Base-by-base conservation (phyloP, 2,113 vertebrate genomes). In the Myotis lucifugus region DNA sequence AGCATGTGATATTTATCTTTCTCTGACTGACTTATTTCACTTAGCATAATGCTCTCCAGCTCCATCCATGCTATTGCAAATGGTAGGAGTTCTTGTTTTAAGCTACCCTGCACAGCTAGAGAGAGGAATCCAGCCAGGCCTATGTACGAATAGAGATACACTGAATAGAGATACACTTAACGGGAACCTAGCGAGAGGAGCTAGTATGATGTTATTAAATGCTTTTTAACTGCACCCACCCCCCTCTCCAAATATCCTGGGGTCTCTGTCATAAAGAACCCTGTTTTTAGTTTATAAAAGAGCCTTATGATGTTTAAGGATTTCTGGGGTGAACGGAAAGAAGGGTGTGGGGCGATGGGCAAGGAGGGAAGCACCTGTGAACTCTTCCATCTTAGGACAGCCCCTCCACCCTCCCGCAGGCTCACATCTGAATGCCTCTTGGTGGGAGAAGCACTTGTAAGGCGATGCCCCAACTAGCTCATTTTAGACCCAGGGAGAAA, bases 281-380 rank as follows among this genome's bases (percentile, higher is more conserved):
- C 17, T 72, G 52, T 18, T 91, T 94, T 96, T 85, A 92, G 85
- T 70, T 86, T 89, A 78, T 86, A 32, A 29, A 54, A 69, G 56
- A 87, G n/a, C 27, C 34, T 61, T 73, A 50, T 19, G 34, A 72
- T 72, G 42, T 76, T 76, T 32, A 67, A 13, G 76, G 29, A 40
- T 40, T 82, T 87, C 61, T 81, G 73, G 69, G 77, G 66, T 83
- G 54, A 86, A 87, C 42, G 8, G 37, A 81, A 93, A 48, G 32
- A 81, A 42, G 50, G 42, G 72, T 76, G 46, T 70, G 89, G 89
- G 52, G 73, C 0, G 0, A 9, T 67, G 27, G 52, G 32, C 23
- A 42, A 73, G 81, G 74, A 50, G n/a, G 78, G 61, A 82, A 9
- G n/a, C 46, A 59, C 19, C 37, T 81, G 59, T n/a, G 46, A 25